Conservation (phyloP, 2,888 invertebrate species). For the Ophion ventricosus region DNA sequence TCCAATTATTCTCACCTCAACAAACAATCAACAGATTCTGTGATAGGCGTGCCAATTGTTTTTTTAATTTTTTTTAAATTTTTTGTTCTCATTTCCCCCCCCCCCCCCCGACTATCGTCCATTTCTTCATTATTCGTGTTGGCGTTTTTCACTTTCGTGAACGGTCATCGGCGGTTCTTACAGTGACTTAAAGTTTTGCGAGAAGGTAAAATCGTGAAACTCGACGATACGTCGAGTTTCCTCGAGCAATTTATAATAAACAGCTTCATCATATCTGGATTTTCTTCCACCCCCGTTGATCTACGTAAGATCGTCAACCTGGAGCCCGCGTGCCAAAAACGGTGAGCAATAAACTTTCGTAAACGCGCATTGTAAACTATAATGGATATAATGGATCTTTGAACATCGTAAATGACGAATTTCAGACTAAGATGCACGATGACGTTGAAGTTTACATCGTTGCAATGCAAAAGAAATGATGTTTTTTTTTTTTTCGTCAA, state of each 20-base stretch:
- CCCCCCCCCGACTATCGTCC: background rate
- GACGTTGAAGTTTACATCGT: too few species aligned
- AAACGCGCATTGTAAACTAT: background rate
- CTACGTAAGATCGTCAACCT: conserved; percentile 81
- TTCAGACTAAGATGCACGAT: too few species aligned
- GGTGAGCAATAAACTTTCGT: conserved; percentile 72
- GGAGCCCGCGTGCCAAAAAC: conserved; percentile 83
- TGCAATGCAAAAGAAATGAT: too few species aligned
- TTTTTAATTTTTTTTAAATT: background rate
- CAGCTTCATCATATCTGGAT: conserved; percentile 59
- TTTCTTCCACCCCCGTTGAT: conserved; percentile 73
- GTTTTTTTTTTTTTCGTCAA: too few species aligned
- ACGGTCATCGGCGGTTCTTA: background rate
- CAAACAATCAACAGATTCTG: background rate
- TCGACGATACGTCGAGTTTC: conserved; percentile 31
- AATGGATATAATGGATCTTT: background rate
- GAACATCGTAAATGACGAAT: background rate
- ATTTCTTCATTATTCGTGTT: conserved; percentile 18
- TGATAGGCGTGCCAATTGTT: background rate
- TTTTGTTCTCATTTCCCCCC: background rate
- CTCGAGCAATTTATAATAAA: conserved; percentile 26
- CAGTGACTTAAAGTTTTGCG: conserved; percentile 26
- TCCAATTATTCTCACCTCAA: background rate
- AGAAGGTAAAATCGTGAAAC: conserved; percentile 25
- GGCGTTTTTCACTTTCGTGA: background rate